Conservation (phyloP, 2,113 vertebrate genomes). For the Muntiacus muntjak region DNA sequence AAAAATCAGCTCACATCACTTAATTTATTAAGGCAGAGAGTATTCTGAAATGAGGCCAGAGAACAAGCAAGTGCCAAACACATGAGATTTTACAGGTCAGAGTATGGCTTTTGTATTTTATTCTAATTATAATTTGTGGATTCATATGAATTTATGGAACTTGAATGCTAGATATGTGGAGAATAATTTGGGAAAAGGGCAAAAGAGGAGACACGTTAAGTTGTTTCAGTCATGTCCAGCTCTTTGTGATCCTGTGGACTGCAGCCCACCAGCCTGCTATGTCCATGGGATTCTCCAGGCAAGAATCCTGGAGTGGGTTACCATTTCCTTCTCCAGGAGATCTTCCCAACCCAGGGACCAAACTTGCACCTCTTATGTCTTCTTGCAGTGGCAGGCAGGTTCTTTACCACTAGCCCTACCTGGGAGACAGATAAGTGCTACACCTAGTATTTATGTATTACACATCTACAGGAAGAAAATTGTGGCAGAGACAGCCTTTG, state of each 20-base stretch:
- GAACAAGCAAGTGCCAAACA: not conserved
- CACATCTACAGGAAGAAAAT: not conserved
- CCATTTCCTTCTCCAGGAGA: not conserved
- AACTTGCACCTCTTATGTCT: not conserved
- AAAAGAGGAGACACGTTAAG: not conserved
- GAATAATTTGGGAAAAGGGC: not conserved
- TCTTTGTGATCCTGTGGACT: not conserved
- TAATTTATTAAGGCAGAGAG: not conserved
- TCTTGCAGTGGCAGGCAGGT: not conserved
- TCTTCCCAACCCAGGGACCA: not conserved
- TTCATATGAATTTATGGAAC: not conserved
- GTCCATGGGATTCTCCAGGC: not conserved
- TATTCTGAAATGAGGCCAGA: not conserved
- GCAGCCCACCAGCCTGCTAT: not conserved
- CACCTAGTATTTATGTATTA: not conserved
- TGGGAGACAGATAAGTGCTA: not conserved
- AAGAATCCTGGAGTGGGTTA: not conserved
- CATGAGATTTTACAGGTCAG: not conserved
- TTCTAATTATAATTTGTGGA: not conserved
- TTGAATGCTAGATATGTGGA: not conserved
- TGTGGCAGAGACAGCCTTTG: not conserved
- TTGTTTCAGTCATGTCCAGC: accelerated
- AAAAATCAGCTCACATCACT: not conserved
- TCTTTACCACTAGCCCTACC: not conserved
- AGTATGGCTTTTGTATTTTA: not conserved